Base-by-base conservation (phyloP, 2,888 invertebrate genomes). In the Tachina lurida region DNA sequence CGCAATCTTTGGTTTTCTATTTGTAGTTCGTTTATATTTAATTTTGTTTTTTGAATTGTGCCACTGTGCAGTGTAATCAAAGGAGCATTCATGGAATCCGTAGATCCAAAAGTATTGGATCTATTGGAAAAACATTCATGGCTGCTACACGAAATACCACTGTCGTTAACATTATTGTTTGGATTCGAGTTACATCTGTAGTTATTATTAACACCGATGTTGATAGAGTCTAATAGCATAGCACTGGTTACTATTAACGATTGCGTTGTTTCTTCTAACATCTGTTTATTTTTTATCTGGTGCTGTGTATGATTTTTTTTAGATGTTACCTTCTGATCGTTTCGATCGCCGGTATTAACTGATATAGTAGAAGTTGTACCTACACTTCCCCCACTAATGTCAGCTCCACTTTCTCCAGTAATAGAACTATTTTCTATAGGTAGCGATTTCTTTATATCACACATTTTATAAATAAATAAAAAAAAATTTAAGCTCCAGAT, bases 161-260 rank as follows among this genome's bases (percentile, higher is more conserved):
- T 47, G n/a, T 68, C 54, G 43, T 62, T 63, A 31, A 63, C 54
- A 47, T 62, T 63, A 19, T 67, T 56, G 13, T 43, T 45, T 19
- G 41, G 8, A 13, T 62, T 74, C 0, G 19, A 10, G 19, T 49
- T 63, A 43, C 39, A 7, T 47, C 17, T 49, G 43, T 19, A 49
- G 12, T 68, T 60, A n/a, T 52, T 68, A 52, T 52, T 49, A 60
- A 45, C 74, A 65, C 75, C 54, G 41, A 63, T 74, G 19, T 87
- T 87, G 31, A 74, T 74, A 13, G 84, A 87, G 10, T 89, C 87
- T 71, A 89, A 87, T 89, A 92, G 87, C 89, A 92, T 90, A 71
- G 91, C 90, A 87, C 92, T 92, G 82, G 92, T 91, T 89, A 92
- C 91, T 63, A 91, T 87, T 78, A 92, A 86, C 56, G 92, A 92